Percentiles rank a stretch among this genome's conserved stretches.
Evolutionary conservation across 2,797 vertebrate genomes (phyloP).

Genomic region (Sebastes elongatus): DNA sequence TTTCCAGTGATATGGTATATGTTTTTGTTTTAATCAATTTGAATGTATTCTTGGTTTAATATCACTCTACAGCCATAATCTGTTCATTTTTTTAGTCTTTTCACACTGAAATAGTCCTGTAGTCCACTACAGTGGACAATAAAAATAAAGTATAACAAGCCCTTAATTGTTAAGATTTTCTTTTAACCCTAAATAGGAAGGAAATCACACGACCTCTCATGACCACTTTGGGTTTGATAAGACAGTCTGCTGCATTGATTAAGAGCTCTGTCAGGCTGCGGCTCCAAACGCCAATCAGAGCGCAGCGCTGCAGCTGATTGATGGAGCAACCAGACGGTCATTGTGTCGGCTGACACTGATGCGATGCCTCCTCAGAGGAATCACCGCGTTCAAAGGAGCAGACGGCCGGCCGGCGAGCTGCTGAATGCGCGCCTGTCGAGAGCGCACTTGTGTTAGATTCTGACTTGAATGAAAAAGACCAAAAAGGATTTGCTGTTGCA

Average conservation of each 20-base stretch:
- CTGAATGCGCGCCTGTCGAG: conserved; percentile 63
- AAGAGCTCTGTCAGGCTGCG: conserved; percentile 57
- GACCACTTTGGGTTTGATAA: conserved; percentile 7
- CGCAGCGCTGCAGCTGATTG: conserved; percentile 58
- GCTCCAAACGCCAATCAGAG: conserved; percentile 62
- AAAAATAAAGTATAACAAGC: too few relatives aligned
- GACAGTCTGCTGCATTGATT: conserved; percentile 45
- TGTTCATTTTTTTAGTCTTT: too few relatives aligned
- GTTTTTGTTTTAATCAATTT: too few relatives aligned
- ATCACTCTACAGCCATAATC: too few relatives aligned
- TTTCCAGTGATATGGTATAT: too few relatives aligned
- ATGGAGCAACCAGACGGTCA: conserved; percentile 76
- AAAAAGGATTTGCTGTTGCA: conserved; percentile 55
- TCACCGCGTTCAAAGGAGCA: conserved; percentile 71
- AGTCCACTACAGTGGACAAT: too few relatives aligned
- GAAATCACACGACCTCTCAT: background rate
- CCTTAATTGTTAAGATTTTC: too few relatives aligned
- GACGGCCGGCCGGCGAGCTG: conserved; percentile 51
- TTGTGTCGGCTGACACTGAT: conserved; percentile 77
- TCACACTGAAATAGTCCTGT: too few relatives aligned
- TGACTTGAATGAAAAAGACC: conserved; percentile 58
- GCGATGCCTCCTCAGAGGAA: conserved; percentile 74
- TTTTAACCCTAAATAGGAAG: too few relatives aligned
- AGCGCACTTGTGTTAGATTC: conserved; percentile 62
- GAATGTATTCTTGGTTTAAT: too few relatives aligned